Percentiles rank a stretch among this genome's conserved stretches.
Conservation (phyloP, 2,797 vertebrate genomes). For the Taenioides sp. region DNA sequence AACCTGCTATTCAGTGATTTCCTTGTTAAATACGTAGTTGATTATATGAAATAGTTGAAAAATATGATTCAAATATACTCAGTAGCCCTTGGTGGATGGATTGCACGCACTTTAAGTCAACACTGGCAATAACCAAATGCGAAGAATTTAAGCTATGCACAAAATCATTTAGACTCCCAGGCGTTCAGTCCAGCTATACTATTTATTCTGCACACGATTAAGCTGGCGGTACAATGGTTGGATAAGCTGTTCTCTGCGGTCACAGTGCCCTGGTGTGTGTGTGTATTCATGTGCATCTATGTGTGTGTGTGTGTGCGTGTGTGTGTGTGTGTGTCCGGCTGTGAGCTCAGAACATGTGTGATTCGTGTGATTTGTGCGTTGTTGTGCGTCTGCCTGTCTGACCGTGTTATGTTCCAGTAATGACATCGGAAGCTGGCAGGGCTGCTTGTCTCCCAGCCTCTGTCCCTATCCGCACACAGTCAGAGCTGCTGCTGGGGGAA, state of each 20-base stretch:
- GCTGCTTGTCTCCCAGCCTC: conserved; percentile 60
- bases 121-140: neutral
- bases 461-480: conserved; percentile 40
- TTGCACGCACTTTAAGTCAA: neutral
- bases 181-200: neutral
- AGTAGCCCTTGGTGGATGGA: too few relatives aligned
- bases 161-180: conserved; percentile 4
- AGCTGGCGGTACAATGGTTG: conserved; percentile 14
- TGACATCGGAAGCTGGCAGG: conserved; percentile 70
- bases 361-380: conserved; percentile 17
- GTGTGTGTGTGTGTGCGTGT: neutral
- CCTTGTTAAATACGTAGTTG: too few relatives aligned
- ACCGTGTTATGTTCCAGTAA: conserved; percentile 66
- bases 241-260: conserved; percentile 9
- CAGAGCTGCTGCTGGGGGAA: conserved; percentile 26
- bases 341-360: conserved; percentile 14
- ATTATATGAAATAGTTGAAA: too few relatives aligned
- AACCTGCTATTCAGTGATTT: too few relatives aligned
- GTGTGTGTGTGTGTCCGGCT: neutral
- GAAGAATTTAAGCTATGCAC: conserved; percentile 4
- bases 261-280: conserved; percentile 9
- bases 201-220: neutral
- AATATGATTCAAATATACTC: too few relatives aligned
- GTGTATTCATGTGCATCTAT: neutral
- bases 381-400: conserved; percentile 49